Percentiles rank a stretch among this genome's conserved stretches.
Evolutionary conservation across 2,888 invertebrate species (phyloP).

Genomic region (Anarsia innoxiella): DNA sequence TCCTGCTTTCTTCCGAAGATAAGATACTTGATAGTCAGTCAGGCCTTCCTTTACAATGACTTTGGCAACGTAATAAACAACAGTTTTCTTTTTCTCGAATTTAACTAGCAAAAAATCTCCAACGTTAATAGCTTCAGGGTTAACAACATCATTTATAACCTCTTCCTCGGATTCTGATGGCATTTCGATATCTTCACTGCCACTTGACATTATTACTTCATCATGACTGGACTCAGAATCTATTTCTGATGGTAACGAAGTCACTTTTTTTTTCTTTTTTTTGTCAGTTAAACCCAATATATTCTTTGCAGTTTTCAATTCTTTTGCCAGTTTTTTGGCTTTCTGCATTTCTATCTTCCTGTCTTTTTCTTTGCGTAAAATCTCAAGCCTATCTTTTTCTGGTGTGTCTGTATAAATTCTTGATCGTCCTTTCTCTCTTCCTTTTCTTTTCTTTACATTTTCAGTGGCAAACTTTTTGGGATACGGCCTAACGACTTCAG

Average conservation of each 20-base stretch:
- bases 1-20: too few species aligned
- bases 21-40: too few species aligned
- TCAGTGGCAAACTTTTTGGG: too few species aligned
- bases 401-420: too few species aligned
- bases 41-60: too few species aligned
- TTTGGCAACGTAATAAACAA: conserved; percentile 20
- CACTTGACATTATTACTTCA: neutral
- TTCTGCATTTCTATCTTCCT: neutral
- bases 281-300: conserved; percentile 20
- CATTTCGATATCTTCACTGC: neutral
- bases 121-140: conserved; percentile 18
- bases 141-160: neutral
- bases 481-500: too few species aligned
- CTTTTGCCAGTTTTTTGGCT: conserved; percentile 17
- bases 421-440: too few species aligned
- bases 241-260: neutral
- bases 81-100: conserved; percentile 20
- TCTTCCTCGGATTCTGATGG: neutral
- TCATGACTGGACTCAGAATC: neutral
- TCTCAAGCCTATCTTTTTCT: too few species aligned
- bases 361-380: too few species aligned
- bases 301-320: conserved; percentile 22
- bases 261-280: conserved; percentile 22
- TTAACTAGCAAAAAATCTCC: conserved; percentile 20
- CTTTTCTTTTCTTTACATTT: too few species aligned